Evolutionary conservation across 2,113 vertebrate species (phyloP).

Genomic region (Ammospiza caudacuta): DNA sequence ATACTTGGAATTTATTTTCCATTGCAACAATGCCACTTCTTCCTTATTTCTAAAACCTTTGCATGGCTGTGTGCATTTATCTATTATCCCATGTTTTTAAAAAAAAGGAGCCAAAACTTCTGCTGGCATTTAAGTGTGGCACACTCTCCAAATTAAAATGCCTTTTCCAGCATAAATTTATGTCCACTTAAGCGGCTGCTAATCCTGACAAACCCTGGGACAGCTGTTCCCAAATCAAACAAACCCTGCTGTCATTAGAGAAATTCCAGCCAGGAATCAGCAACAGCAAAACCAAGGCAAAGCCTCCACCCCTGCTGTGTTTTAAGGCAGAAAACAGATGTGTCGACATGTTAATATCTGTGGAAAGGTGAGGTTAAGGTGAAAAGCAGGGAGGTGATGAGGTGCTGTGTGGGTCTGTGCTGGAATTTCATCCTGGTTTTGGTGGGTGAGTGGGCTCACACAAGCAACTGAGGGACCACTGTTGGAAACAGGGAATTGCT

Average conservation of each 20-base stretch:
- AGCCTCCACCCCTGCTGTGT: not conserved
- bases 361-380: not conserved
- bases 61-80: not conserved
- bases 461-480: not conserved
- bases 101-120: not conserved
- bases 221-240: constrained; percentile 23
- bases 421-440: not conserved
- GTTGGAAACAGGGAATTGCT: not conserved
- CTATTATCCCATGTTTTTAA: not conserved
- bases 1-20: not conserved
- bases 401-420: not conserved
- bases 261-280: not conserved
- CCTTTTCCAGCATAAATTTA: not conserved
- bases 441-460: not conserved
- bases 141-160: not conserved
- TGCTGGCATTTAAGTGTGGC: not conserved
- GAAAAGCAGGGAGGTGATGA: not conserved
- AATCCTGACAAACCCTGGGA: not conserved
- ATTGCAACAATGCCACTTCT: not conserved
- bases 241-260: not conserved
- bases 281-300: not conserved
- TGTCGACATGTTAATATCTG: accelerated
- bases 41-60: not conserved
- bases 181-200: not conserved
- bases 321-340: not conserved